Base-by-base conservation (phyloP, 1,140 invertebrate species). In the Campoletis sonorensis region DNA sequence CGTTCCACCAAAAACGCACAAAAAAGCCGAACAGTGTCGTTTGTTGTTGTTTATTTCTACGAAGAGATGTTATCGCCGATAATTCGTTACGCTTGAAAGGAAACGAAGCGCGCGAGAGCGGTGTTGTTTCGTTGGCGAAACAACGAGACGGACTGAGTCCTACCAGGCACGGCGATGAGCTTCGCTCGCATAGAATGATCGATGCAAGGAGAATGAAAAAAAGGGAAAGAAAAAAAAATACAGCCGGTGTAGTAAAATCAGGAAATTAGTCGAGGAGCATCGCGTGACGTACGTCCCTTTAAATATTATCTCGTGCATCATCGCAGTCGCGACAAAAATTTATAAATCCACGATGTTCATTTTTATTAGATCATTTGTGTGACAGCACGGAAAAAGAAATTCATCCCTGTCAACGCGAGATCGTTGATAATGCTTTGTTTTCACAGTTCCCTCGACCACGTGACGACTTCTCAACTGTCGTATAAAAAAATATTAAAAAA, bases 181-280 rank as follows among this genome's bases (percentile, higher is more conserved):
- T 33, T 3, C 26, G 23, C 45, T 54, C 26, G 21, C 45, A 75
- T 75, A 26, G 26, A 75, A 75, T 75, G 72, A 75, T 75, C 72
- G 72, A 75, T 81, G 70, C 40, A 61, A 54, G 78, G 61, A 81
- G 40, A 81, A 75, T 26, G 72, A 80, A 78, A 82, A 72, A 80
- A 37, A 68, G 51, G n/a, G 11, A 73, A 73, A 84, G 2, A 75
- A 23, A 45, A 30, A 23, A 37, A 4, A 82, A 68, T 72, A 86
- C 83, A 51, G n/a, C n/a, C 45, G 83, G 83, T 84, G 83, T 33
- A n/a, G 26, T 71, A 37, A 71, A n/a, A 71, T 37, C 3, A 33
- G 18, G 27, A 71, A 37, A 15, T 49, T 21, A 7, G 8, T 11
- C 40, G 40, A 1, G 40, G 49, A 16, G 23, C n/a, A 78, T 78